Evolutionary conservation across 2,113 vertebrate species (phyloP).

Genomic region (Cryptomyrus ogoouensis): DNA sequence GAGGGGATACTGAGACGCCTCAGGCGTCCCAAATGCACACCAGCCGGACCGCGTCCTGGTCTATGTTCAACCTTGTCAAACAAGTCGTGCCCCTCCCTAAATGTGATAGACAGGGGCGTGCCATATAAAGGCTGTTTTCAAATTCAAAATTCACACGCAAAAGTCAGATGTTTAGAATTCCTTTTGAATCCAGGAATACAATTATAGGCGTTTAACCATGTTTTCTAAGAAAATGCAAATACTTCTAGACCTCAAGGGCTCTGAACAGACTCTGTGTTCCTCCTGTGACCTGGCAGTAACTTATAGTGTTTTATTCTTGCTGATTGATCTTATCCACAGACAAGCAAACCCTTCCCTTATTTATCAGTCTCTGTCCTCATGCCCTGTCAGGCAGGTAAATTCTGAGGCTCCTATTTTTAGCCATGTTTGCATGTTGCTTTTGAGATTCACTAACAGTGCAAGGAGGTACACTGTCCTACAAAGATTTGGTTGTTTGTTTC

Average conservation of each 20-base stretch:
- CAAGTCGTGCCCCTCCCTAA: constrained; percentile 33
- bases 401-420: background rate
- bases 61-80: constrained; percentile 39
- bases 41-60: constrained; percentile 43
- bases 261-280: background rate
- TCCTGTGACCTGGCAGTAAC: background rate
- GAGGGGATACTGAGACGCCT: constrained; percentile 23
- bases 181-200: background rate
- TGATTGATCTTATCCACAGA: background rate
- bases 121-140: background rate
- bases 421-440: background rate
- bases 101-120: constrained; percentile 11
- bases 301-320: background rate
- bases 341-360: background rate
- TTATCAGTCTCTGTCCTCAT: background rate
- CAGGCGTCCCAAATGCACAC: constrained; percentile 24
- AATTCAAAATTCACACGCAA: background rate
- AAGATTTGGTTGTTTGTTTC: background rate
- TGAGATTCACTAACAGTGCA: background rate
- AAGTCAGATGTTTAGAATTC: background rate
- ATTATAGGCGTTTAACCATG: background rate
- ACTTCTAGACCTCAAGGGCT: background rate
- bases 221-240: background rate
- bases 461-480: background rate
- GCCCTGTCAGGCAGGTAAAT: background rate